A percentile compares a stretch with the other conserved stretches of the same genome.
These are phyloP conservation scores for Pristis pectinata DNA, from an alignment of 2,797 vertebrate genomes.

Conservation along the genomic window DNA sequence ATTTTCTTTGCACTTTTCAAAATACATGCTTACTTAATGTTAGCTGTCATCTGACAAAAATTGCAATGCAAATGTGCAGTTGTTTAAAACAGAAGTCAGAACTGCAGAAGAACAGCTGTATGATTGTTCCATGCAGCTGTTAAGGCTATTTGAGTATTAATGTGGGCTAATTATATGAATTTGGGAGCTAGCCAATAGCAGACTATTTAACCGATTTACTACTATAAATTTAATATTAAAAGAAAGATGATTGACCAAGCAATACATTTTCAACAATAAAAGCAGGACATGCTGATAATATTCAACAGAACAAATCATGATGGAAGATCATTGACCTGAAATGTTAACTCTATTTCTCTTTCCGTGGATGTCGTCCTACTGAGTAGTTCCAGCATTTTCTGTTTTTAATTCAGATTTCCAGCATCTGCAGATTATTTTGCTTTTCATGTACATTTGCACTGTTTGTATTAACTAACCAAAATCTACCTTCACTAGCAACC, in stretches of 20 bases:
- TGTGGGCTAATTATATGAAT: not conserved
- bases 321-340: no score
- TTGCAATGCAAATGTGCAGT: slow-evolving; percentile 22
- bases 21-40: slow-evolving; percentile 28
- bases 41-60: slow-evolving; percentile 21
- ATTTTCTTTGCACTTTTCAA: slow-evolving; percentile 34
- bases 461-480: not conserved
- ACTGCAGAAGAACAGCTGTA: not conserved
- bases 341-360: no score
- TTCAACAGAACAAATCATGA: no score
- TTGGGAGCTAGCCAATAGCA: not conserved
- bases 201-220: not conserved
- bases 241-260: not conserved
- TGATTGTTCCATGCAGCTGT: not conserved
- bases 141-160: not conserved
- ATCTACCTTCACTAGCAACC: not conserved
- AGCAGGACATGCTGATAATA: no score
- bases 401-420: no score
- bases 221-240: not conserved
- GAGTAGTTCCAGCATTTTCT: no score
- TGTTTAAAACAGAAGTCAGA: not conserved
- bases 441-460: not conserved
- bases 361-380: no score
- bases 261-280: not conserved
- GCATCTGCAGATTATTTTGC: no score